Evolutionary conservation across 2,113 vertebrate species (phyloP).

Genomic region (Amia ocellicauda): DNA sequence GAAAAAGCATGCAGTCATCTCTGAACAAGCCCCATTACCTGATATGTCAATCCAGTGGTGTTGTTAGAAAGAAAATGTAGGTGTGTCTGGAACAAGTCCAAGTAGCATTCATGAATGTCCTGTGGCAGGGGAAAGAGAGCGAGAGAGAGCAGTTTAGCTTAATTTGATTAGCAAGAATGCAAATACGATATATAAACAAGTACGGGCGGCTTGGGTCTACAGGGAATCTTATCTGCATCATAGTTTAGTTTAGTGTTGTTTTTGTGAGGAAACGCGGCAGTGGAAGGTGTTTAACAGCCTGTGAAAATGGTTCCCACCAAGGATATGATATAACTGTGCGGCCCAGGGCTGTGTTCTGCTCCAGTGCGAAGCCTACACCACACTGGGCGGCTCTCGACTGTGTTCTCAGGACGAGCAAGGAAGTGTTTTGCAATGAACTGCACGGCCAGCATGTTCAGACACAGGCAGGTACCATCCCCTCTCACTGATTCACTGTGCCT

Average conservation of each 20-base stretch:
- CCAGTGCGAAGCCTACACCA: too few relatives aligned
- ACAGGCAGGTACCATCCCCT: constrained; percentile 35
- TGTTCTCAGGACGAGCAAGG: constrained; percentile 7
- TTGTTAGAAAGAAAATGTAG: constrained; percentile 89
- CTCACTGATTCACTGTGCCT: constrained; percentile 42
- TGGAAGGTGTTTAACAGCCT: too few relatives aligned
- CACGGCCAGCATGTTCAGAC: constrained; percentile 51
- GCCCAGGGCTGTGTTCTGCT: too few relatives aligned
- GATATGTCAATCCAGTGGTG: constrained; percentile 78
- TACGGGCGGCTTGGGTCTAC: too few relatives aligned
- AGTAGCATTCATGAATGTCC: constrained; percentile 86
- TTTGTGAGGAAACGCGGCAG: too few relatives aligned
- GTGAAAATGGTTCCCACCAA: too few relatives aligned
- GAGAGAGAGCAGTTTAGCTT: constrained; percentile 11
- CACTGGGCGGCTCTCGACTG: too few relatives aligned
- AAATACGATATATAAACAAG: too few relatives aligned
- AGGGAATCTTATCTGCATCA: too few relatives aligned
- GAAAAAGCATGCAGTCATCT: not conserved
- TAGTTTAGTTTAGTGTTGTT: too few relatives aligned
- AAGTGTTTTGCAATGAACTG: constrained; percentile 53
- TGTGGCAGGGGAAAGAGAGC: constrained; percentile 40
- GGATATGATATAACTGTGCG: too few relatives aligned
- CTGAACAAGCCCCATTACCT: constrained; percentile 61
- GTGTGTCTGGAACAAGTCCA: constrained; percentile 90
- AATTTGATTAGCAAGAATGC: too few relatives aligned